Evolutionary conservation across 2,797 vertebrate genomes (phyloP).

Genomic region (Phoeniculus purpureus): DNA sequence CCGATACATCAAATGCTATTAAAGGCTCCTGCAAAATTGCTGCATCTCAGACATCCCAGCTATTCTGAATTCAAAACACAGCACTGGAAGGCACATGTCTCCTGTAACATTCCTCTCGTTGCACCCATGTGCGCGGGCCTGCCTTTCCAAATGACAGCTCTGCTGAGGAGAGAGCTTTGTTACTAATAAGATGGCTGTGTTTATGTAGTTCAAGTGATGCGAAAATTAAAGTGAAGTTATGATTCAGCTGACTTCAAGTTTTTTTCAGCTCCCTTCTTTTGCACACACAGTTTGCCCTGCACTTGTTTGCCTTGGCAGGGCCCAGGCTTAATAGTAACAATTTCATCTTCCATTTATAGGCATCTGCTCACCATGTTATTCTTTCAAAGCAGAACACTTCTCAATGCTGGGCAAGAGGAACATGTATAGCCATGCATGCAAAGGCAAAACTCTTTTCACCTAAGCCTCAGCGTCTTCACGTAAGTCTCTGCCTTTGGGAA

Average conservation of each 20-base stretch:
- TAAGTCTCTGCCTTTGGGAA: conserved; percentile 3
- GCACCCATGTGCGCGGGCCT: not conserved
- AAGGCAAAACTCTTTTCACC: not conserved
- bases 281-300: conserved; percentile 66
- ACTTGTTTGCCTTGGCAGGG: conserved; percentile 80
- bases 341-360: conserved; percentile 83
- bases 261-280: conserved; percentile 51
- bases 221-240: conserved; percentile 67
- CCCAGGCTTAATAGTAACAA: conserved; percentile 60
- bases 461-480: not conserved
- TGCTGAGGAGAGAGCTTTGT: conserved; percentile 33
- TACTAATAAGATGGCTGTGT: conserved; percentile 61
- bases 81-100: conserved; percentile 43
- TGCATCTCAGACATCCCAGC: conserved; percentile 40
- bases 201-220: conserved; percentile 56
- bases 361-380: conserved; percentile 74
- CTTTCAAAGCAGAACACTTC: conserved; percentile 66
- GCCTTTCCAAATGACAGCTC: conserved; percentile 68
- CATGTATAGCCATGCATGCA: conserved; percentile 23
- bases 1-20: not conserved
- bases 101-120: conserved; percentile 52
- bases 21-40: not conserved
- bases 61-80: conserved; percentile 58
- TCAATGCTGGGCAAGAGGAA: conserved; percentile 41
- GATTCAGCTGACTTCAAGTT: conserved; percentile 62